Conservation (phyloP, 1,140 invertebrate genomes). For the Hyles euphorbiae region DNA sequence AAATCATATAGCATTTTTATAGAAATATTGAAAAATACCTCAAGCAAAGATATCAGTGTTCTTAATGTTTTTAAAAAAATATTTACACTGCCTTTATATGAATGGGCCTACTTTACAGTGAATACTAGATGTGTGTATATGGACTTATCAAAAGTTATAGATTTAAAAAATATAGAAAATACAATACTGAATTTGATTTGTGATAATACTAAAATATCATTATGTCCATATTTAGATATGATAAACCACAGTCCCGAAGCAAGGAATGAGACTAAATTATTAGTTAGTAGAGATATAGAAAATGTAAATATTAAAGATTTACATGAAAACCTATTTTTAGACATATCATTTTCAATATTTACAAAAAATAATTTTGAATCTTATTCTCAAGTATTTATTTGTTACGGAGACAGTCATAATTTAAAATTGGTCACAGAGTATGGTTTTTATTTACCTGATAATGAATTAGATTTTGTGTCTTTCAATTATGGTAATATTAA, state of each 20-base stretch:
- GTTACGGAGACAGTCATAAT: slow-evolving; percentile 84
- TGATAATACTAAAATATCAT: slow-evolving; percentile 78
- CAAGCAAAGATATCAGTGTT: slow-evolving; percentile 27
- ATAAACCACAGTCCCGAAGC: slow-evolving; percentile 81
- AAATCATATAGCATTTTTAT: slow-evolving; percentile 63
- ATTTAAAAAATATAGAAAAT: slow-evolving; percentile 45
- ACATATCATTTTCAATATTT: slow-evolving; percentile 72
- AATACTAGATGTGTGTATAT: slow-evolving; percentile 84
- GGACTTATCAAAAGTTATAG: slow-evolving; percentile 59
- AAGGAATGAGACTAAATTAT: slow-evolving; percentile 73
- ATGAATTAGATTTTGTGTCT: slow-evolving; percentile 78
- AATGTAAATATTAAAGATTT: slow-evolving; percentile 68
- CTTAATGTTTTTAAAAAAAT: slow-evolving; percentile 37
- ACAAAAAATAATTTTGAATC: slow-evolving; percentile 75
- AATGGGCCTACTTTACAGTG: slow-evolving; percentile 83
- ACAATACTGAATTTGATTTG: slow-evolving; percentile 53
- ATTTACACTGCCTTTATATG: slow-evolving; percentile 63
- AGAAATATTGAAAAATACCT: slow-evolving; percentile 47
- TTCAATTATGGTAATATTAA: slow-evolving; percentile 69
- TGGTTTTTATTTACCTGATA: slow-evolving; percentile 81
- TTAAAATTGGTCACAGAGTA: slow-evolving; percentile 83
- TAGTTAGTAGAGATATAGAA: slow-evolving; percentile 50
- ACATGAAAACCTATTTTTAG: slow-evolving; percentile 50
- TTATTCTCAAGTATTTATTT: slow-evolving; percentile 82
- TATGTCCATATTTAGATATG: slow-evolving; percentile 86